phyloP scores from a whole-genome alignment of 2,888 invertebrate species.

The Ectropis crepuscularia region DNA sequence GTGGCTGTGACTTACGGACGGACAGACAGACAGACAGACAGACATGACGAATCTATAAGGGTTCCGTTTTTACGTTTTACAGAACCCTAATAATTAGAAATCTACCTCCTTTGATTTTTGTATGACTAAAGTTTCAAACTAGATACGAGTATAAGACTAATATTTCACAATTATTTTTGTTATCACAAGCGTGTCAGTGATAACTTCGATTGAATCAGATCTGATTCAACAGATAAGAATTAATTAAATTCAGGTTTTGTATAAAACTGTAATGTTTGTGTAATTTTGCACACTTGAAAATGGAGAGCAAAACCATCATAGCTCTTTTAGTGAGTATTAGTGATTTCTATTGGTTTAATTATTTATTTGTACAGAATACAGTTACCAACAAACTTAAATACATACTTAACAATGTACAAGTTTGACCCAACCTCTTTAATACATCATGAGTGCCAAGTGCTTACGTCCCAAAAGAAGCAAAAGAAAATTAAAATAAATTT shows the following conservation, averaged over 20 bases:
- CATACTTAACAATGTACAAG: no score
- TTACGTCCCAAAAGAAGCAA: no score
- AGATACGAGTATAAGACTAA: no score
- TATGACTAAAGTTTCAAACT: not conserved
- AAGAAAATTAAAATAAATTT: no score
- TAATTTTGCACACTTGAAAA: conserved; percentile 4
- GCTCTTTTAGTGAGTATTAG: conserved; percentile 17
- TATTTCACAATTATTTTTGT: not conserved
- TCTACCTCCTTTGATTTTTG: not conserved
- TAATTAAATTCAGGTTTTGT: conserved; percentile 7
- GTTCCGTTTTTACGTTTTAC: no score
- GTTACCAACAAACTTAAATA: not conserved
- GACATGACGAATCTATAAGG: no score
- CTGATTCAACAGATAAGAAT: not conserved
- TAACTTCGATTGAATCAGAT: conserved; percentile 1
- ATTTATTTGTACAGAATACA: not conserved
- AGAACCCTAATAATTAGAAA: no score
- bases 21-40: no score
- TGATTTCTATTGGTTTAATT: not conserved
- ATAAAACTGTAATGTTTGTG: not conserved
- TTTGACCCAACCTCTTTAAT: no score
- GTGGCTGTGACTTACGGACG: no score
- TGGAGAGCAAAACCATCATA: conserved; percentile 15
- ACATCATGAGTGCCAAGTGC: no score
- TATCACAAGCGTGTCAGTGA: conserved; percentile 1